These are phyloP conservation scores for Ginglymostoma cirratum DNA, from an alignment of 2,113 vertebrate species.

Conservation along the genomic window DNA sequence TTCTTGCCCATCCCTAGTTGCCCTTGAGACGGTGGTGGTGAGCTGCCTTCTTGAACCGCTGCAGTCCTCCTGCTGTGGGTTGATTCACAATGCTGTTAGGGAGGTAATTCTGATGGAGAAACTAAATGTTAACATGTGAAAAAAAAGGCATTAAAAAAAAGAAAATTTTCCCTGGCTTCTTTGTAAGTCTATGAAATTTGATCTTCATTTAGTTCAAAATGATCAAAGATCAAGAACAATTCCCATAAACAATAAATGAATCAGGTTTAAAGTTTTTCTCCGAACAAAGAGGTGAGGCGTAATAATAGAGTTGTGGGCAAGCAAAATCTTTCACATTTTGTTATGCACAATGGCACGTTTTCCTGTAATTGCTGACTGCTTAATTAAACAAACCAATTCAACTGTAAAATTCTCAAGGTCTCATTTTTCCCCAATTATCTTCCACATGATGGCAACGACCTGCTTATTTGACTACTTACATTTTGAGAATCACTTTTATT, in stretches of 20 bases:
- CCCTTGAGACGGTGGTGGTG: no score
- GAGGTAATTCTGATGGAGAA: not conserved
- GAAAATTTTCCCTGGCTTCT: not conserved
- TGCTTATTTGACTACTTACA: not conserved
- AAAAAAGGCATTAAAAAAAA: not conserved
- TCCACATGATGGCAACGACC: not conserved
- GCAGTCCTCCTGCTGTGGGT: no score
- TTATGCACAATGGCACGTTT: not conserved
- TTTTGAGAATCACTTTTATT: not conserved
- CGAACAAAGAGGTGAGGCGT: not conserved
- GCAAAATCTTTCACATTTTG: not conserved
- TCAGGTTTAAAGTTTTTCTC: not conserved
- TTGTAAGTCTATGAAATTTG: not conserved
- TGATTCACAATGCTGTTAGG: no score
- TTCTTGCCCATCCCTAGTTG: no score
- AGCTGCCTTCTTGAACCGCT: no score
- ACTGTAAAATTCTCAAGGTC: not conserved
- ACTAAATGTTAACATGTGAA: not conserved
- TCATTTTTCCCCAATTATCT: not conserved
- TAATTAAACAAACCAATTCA: constrained; percentile 7
- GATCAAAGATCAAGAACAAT: not conserved
- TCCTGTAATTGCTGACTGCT: not conserved
- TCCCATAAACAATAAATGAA: not conserved
- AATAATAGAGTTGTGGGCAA: not conserved
- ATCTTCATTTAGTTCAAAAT: not conserved